Conservation (phyloP, 2,888 invertebrate genomes). For the Epinotia brunnichana region DNA sequence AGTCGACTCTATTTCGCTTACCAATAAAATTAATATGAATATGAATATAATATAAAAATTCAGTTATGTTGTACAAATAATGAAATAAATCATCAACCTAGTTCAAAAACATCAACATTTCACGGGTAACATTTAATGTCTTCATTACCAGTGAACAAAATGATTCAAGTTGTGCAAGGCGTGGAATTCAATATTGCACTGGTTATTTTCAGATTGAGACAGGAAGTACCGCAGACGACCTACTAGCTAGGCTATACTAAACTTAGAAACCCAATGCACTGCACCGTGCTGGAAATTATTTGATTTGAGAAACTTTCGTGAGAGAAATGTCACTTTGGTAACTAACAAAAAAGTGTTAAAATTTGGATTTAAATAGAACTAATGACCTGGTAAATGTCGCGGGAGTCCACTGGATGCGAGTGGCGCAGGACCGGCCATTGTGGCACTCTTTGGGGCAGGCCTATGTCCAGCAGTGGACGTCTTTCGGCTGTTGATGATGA, state of each 20-base stretch:
- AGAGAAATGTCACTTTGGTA: background rate
- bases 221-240: conserved; percentile 65
- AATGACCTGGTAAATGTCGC: no score
- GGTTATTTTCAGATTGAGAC: conserved; percentile 62
- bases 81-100: background rate
- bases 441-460: no score
- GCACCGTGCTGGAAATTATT: conserved; percentile 20
- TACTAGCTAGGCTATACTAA: conserved; percentile 50
- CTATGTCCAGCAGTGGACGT: no score
- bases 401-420: no score
- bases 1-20: background rate
- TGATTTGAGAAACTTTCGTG: conserved; percentile 16
- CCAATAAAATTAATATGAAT: no score
- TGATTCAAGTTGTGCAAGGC: conserved; percentile 9
- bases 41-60: background rate
- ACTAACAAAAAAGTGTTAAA: no score
- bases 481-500: no score
- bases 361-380: no score
- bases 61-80: background rate
- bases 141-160: conserved; percentile 19
- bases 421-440: no score
- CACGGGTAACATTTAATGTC: conserved; percentile 14
- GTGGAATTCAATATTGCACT: conserved; percentile 27
- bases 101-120: background rate
- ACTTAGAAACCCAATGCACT: conserved; percentile 35